phyloP scores from a whole-genome alignment of 2,888 invertebrate species.

The Ichneumon xanthorius region DNA sequence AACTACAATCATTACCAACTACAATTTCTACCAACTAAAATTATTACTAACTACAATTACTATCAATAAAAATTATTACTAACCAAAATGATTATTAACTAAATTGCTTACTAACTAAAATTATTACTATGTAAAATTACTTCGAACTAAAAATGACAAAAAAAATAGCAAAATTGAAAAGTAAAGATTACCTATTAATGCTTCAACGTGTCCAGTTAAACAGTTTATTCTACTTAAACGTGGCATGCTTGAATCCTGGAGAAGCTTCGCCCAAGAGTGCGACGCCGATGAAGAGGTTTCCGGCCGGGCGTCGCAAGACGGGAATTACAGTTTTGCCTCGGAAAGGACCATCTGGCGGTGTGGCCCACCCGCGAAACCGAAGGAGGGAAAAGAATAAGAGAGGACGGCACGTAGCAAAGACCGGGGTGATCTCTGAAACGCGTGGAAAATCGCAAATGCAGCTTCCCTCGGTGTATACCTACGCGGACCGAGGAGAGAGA shows the following conservation, averaged over 20 bases:
- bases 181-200: background rate
- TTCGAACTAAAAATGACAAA: no score
- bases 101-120: no score
- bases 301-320: conserved; percentile 51
- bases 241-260: background rate
- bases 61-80: no score
- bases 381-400: conserved; percentile 66
- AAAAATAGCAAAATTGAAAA: background rate
- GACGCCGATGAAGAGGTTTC: conserved; percentile 19
- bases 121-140: no score
- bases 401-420: conserved; percentile 60
- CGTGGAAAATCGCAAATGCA: conserved; percentile 82
- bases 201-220: background rate
- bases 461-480: conserved; percentile 64
- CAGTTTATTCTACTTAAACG: background rate
- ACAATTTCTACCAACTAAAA: no score
- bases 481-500: conserved; percentile 59
- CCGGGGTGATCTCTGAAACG: conserved; percentile 71
- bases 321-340: conserved; percentile 36
- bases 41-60: no score
- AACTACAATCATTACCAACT: no score
- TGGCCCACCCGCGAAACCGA: conserved; percentile 50
- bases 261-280: conserved; percentile 15
- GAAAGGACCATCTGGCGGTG: conserved; percentile 63
- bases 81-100: no score